Percentiles rank a stretch among this genome's conserved stretches.
Conservation (phyloP, 1,140 invertebrate species). For the Cydia fagiglandana region DNA sequence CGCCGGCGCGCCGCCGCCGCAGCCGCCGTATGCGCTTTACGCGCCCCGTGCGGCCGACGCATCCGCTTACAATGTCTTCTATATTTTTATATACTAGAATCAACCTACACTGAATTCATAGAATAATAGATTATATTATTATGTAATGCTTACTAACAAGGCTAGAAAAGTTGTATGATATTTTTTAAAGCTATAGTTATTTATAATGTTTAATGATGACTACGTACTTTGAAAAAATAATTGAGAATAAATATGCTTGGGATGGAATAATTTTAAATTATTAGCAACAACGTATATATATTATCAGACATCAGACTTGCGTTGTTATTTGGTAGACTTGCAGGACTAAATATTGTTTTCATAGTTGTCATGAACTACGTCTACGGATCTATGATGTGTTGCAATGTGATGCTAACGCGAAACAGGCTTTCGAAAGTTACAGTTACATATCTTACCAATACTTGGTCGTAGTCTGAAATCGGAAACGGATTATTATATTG, state of each 20-base stretch:
- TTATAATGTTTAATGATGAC: constrained; percentile 49
- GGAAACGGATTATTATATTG: not conserved
- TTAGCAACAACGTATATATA: constrained; percentile 8
- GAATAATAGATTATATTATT: constrained; percentile 46
- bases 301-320: not conserved
- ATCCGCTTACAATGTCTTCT: constrained; percentile 52
- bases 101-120: constrained; percentile 51
- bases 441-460: constrained; percentile 1
- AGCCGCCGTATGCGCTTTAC: constrained; percentile 35
- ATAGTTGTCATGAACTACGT: constrained; percentile 6
- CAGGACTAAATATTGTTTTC: not conserved
- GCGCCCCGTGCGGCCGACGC: constrained; percentile 34
- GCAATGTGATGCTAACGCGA: not conserved
- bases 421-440: constrained; percentile 14
- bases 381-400: constrained; percentile 2
- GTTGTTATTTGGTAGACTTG: constrained; percentile 11
- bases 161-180: constrained; percentile 62
- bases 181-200: constrained; percentile 62
- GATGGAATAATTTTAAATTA: constrained; percentile 31
- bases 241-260: constrained; percentile 28
- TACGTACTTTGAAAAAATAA: constrained; percentile 20
- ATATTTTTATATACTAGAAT: constrained; percentile 66
- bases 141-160: constrained; percentile 56
- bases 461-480: constrained; percentile 5
- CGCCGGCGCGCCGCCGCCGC: not conserved